Evolutionary conservation across 2,113 vertebrate species (phyloP).

Genomic region (Stegastes partitus): DNA sequence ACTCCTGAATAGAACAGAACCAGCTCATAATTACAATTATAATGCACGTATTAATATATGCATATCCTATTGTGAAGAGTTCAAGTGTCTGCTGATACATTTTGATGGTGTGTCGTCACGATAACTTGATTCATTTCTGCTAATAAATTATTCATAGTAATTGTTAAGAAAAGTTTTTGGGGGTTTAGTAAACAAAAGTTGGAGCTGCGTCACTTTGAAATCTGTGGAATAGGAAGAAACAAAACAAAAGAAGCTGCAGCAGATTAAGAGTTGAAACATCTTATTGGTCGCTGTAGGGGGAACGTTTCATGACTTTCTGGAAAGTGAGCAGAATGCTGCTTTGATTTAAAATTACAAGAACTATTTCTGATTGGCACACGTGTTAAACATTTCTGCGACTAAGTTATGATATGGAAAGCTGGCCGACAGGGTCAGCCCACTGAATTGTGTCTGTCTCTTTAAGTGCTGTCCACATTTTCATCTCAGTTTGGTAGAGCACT

Average conservation of each 20-base stretch:
- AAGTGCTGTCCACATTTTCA: slow-evolving; percentile 32
- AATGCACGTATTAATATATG: background rate
- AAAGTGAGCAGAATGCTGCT: background rate
- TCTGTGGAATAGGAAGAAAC: too few relatives aligned
- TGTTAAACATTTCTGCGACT: background rate
- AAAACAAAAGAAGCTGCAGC: too few relatives aligned
- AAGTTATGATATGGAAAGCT: background rate
- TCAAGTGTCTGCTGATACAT: background rate
- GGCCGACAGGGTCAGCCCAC: background rate
- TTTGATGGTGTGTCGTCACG: background rate
- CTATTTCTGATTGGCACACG: background rate
- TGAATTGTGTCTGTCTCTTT: slow-evolving; percentile 24
- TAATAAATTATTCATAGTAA: background rate
- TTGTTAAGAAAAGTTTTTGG: too few relatives aligned
- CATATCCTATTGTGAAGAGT: background rate
- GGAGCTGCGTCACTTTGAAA: too few relatives aligned
- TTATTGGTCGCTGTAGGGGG: too few relatives aligned
- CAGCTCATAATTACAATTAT: background rate
- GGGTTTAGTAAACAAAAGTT: too few relatives aligned
- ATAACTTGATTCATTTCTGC: background rate
- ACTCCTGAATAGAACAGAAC: background rate
- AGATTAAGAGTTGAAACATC: too few relatives aligned
- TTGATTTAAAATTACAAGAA: too few relatives aligned
- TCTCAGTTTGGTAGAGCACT: slow-evolving; percentile 16
- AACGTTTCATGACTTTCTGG: too few relatives aligned